These are phyloP conservation scores for Sinhomidia bicolor DNA, from an alignment of 2,888 invertebrate species.

Conservation along the genomic window DNA sequence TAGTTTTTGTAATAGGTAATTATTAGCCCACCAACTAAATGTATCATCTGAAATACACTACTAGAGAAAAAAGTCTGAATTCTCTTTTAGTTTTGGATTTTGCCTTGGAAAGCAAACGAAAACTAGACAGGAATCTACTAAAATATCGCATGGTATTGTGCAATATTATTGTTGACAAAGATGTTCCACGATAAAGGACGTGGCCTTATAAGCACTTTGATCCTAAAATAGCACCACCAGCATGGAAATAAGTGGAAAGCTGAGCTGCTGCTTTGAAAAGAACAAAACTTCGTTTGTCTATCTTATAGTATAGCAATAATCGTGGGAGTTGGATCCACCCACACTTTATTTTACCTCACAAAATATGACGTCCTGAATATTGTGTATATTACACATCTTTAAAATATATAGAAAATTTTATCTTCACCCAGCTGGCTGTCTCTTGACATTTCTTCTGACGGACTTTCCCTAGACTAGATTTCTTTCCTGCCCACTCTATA, in stretches of 20 bases:
- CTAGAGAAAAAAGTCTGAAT: no score
- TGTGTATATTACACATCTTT: not conserved
- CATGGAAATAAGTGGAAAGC: not conserved
- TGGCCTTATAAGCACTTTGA: not conserved
- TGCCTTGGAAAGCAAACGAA: no score
- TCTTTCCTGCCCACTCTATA: not conserved
- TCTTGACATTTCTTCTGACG: slow-evolving; percentile 17
- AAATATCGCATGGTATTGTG: no score
- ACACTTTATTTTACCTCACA: slow-evolving; percentile 7
- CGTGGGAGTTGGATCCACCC: slow-evolving; percentile 45
- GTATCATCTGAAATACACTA: no score
- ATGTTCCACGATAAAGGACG: no score
- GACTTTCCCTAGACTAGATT: not conserved
- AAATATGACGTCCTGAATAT: not conserved
- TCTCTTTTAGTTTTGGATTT: no score
- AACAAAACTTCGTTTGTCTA: not conserved
- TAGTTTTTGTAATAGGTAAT: no score
- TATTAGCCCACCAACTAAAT: no score
- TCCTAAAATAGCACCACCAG: slow-evolving; percentile 16
- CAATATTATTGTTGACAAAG: no score
- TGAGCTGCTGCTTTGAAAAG: not conserved
- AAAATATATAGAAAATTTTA: not conserved
- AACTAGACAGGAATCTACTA: no score
- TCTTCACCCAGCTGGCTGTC: slow-evolving; percentile 8
- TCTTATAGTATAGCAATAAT: not conserved